A percentile compares a stretch with the other conserved stretches of the same genome.
Evolutionary conservation across 2,797 vertebrate genomes (phyloP).

Genomic region (Sarcoramphus papa): DNA sequence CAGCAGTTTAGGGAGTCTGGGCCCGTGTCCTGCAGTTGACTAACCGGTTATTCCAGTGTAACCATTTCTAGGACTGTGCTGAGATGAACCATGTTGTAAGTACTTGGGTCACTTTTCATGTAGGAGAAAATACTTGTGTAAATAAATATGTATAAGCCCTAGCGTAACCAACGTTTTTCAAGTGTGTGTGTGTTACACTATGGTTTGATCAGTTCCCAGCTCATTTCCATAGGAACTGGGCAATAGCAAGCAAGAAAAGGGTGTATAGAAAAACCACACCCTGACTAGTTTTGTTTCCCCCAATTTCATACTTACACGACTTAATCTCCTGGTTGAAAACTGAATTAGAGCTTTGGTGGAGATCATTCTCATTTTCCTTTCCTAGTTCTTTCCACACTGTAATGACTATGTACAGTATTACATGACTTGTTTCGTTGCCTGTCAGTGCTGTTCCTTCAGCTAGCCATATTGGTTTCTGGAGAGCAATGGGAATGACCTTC

Average conservation of each 20-base stretch:
- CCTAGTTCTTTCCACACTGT: neutral
- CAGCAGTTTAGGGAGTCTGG: neutral
- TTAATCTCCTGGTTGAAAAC: neutral
- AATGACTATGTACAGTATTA: neutral
- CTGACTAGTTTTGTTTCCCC: neutral
- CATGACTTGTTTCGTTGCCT: neutral
- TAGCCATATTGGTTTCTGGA: neutral
- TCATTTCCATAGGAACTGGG: neutral
- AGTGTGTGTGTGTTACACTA: neutral
- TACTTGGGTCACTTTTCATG: neutral
- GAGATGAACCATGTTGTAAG: rapidly evolving
- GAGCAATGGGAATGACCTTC: neutral
- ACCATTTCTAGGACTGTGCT: neutral
- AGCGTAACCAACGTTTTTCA: neutral
- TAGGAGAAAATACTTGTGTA: neutral
- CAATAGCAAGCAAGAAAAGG: neutral
- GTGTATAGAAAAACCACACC: neutral
- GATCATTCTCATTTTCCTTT: neutral
- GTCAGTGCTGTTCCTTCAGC: neutral
- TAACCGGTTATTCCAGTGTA: neutral
- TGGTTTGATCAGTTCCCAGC: neutral
- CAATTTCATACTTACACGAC: neutral
- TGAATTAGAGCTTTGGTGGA: neutral
- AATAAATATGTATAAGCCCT: neutral
- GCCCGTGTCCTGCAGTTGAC: neutral